Conservation (phyloP, 2,888 invertebrate genomes). For the Aquatica leii region DNA sequence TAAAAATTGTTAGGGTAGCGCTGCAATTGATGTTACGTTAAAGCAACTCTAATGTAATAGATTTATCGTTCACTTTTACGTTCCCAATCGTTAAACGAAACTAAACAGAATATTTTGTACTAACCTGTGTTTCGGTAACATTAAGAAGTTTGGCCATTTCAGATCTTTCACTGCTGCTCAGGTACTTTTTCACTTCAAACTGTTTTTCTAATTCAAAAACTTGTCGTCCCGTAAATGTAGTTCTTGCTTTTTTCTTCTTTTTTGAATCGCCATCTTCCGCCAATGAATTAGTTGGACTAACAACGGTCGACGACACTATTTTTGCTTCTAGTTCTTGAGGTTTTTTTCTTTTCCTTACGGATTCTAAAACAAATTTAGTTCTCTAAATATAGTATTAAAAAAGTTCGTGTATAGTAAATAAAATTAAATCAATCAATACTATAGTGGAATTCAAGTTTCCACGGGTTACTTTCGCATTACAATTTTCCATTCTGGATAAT, state of each 20-base stretch:
- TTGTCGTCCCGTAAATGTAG: conserved; percentile 94
- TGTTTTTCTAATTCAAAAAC: conserved; percentile 97
- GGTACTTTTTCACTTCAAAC: conserved; percentile 95
- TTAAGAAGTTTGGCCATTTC: conserved; percentile 94
- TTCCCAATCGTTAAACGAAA: too few relatives aligned
- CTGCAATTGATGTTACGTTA: too few relatives aligned
- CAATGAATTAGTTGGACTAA: conserved; percentile 58
- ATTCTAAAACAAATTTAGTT: conserved; percentile 54
- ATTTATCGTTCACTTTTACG: too few relatives aligned
- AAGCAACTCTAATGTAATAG: too few relatives aligned
- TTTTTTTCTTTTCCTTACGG: conserved; percentile 55
- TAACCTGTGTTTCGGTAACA: conserved; percentile 96
- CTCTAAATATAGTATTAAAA: too few relatives aligned
- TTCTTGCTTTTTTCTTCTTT: conserved; percentile 87
- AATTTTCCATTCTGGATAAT: too few relatives aligned
- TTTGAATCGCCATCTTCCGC: conserved; percentile 59
- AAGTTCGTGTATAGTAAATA: too few relatives aligned
- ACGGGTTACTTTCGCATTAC: too few relatives aligned
- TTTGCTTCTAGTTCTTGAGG: conserved; percentile 52
- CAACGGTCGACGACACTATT: conserved; percentile 47
- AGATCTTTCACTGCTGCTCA: conserved; percentile 91
- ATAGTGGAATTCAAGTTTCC: too few relatives aligned
- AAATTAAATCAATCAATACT: too few relatives aligned
- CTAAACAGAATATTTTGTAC: too few relatives aligned
- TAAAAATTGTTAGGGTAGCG: too few relatives aligned